phyloP scores from a whole-genome alignment of 2,113 vertebrate genomes.

The Spea multiplicata region DNA sequence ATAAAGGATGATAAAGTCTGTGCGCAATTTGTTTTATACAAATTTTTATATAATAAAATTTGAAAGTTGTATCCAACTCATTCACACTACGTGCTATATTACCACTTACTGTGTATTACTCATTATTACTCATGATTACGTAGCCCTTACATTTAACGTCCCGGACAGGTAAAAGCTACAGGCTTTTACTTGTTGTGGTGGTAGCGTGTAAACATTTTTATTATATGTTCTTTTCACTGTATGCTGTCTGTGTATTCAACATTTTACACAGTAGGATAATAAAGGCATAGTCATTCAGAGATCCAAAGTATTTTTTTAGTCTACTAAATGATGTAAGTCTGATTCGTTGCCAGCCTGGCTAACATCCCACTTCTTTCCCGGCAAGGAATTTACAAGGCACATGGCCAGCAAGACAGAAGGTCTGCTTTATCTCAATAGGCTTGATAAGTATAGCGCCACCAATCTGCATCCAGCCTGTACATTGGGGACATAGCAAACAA shows the following conservation, averaged over 20 bases:
- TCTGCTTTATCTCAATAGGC: constrained; percentile 1
- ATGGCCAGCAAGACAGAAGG: constrained; percentile 9
- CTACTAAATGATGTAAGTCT: constrained; percentile 26
- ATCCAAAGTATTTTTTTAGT: constrained; percentile 13
- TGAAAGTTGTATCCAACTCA: too few relatives aligned
- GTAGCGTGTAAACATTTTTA: constrained; percentile 21
- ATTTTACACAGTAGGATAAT: constrained; percentile 3
- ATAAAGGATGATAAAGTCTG: too few relatives aligned
- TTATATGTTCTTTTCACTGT: constrained; percentile 6
- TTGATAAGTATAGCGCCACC: neutral
- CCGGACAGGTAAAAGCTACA: too few relatives aligned
- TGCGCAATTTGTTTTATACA: too few relatives aligned
- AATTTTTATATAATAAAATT: too few relatives aligned
- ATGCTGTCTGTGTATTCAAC: constrained; percentile 7
- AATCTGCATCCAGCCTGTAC: neutral
- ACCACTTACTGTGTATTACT: too few relatives aligned
- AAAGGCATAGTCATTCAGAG: constrained; percentile 18
- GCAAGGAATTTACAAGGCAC: constrained; percentile 14
- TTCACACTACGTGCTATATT: too few relatives aligned
- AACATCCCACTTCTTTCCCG: constrained; percentile 23
- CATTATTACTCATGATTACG: too few relatives aligned
- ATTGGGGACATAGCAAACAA: neutral
- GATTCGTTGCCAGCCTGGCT: constrained; percentile 32
- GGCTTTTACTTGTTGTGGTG: neutral
- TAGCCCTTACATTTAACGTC: too few relatives aligned